Evolutionary conservation across 2,888 invertebrate genomes (phyloP).

Genomic region (Pseudoips prasinana): DNA sequence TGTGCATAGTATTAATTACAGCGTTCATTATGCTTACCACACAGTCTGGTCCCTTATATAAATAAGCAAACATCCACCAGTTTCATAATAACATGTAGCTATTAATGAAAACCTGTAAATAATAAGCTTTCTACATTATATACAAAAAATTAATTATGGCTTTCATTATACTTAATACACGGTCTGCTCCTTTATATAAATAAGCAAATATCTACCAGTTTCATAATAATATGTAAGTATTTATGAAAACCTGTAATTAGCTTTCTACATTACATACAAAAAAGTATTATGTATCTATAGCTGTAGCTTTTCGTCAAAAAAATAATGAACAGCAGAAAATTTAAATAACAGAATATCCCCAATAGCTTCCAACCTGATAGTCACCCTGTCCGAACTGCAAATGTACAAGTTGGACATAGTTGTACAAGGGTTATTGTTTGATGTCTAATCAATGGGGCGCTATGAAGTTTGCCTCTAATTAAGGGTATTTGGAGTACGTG

Average conservation of each 20-base stretch:
- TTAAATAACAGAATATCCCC: neutral
- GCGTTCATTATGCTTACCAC: too few species aligned
- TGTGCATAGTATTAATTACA: neutral
- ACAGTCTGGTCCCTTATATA: neutral
- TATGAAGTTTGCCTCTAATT: slow-evolving; percentile 29
- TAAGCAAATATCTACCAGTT: neutral
- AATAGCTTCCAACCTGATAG: too few species aligned
- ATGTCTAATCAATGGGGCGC: slow-evolving; percentile 34
- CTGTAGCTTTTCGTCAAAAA: neutral
- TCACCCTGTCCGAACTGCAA: slow-evolving; percentile 20
- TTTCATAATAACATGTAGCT: neutral
- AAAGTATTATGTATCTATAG: neutral
- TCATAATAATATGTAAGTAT: too few species aligned
- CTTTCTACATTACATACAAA: too few species aligned
- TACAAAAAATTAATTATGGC: neutral
- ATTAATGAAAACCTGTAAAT: neutral
- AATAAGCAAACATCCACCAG: neutral
- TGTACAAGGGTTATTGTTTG: slow-evolving; percentile 37
- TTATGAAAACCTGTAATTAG: too few species aligned
- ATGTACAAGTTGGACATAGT: slow-evolving; percentile 38
- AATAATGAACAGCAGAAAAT: neutral
- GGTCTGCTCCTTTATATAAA: neutral
- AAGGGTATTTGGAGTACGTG: slow-evolving; percentile 7
- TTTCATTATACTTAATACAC: neutral
- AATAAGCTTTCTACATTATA: neutral